Base-by-base conservation (phyloP, 2,113 vertebrate genomes). In the Cariama cristata region DNA sequence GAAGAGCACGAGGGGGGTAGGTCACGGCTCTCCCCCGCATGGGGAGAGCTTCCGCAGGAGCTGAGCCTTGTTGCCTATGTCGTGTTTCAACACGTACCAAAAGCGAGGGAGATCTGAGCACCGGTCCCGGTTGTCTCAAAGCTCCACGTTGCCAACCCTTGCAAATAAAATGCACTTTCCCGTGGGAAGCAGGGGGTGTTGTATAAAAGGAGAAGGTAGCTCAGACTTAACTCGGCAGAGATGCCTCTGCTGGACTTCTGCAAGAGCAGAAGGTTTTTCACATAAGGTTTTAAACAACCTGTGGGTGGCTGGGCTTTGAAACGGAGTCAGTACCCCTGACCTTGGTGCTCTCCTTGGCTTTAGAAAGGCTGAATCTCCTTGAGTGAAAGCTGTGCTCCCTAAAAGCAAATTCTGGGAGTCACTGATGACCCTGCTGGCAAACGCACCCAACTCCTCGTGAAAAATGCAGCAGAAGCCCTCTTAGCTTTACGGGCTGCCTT, bases 11-110 rank as follows among this genome's bases (percentile, higher is more conserved):
- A 32, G 8, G n/a, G n/a, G 45, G 20, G 3, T 73, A 32, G 28
- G 27, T 56, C 45, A 12, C 1, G 0, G 32, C 45, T 40, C 9
- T 68, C 7, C 28, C 58, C 5, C 2, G 1, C 24, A 6, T 0
- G 2, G 20, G 9, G 12, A 55, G 23, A 72, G 38, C 52, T 56
- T n/a, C 42, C 56, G 58, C 68, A 66, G n/a, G 0, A 0, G 40
- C 7, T 7, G 30, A 58, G 33, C 33, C 49, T 67, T 60, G 67
- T 40, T 23, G 24, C 28, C 3, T 12, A 13, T 2, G 32, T 19
- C 0, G 0, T 24, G 10, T 67, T 81, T 86, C 7, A n/a, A 16
- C 28, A 12, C 0, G 1, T 10, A 71, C 17, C 24, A 68, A 35
- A 50, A 74, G 27, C 20, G 15, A 7, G 24, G 33, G 52, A 63